Base-by-base conservation (phyloP, 2,888 invertebrate genomes). In the Caenorhabditis auriculariae region DNA sequence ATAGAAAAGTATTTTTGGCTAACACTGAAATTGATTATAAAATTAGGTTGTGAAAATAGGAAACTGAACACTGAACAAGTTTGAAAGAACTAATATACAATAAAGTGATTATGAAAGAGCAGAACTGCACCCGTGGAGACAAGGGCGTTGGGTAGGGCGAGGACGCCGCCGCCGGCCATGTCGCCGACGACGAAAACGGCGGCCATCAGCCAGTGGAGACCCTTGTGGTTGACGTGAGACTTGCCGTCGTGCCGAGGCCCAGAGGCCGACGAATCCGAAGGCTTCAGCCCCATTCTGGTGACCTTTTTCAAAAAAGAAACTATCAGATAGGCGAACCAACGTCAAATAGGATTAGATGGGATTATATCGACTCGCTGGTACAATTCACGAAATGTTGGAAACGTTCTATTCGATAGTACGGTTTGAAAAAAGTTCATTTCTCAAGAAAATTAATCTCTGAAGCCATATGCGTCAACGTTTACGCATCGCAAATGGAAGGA, bases 111-210 rank as follows among this genome's bases (percentile, higher is more conserved):
- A n/a, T 21, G 29, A 26, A 17, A 45, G 35, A 52, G n/a, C n/a
- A n/a, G n/a, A n/a, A n/a, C n/a, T n/a, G n/a, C n/a, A n/a, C 49
- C 66, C 42, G 58, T 60, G 2, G 60, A 62, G 19, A 58, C 53
- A 19, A 67, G 23, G 2, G 67, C 67, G 32, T 55, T 48, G 24
- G 63, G 49, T 12, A 67, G 52, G 4, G 60, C 68, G 42, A 68
- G 59, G 64, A 68, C 65, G 24, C 68, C 68, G 15, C 64, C 68
- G 15, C 68, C 68, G 12, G 61, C 64, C n/a, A 64, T 68, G 39
- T 65, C 64, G 45, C 68, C 68, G 15, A 68, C 45, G 6, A 68
- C 60, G 46, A 68, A 68, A 23, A 68, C 55, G 1, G 59, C 52
- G 0, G 51, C 68, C 48, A 68, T 60, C 24, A 62, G 23, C 68